Conservation (phyloP, 2,113 vertebrate genomes). For the Echinops telfairi region DNA sequence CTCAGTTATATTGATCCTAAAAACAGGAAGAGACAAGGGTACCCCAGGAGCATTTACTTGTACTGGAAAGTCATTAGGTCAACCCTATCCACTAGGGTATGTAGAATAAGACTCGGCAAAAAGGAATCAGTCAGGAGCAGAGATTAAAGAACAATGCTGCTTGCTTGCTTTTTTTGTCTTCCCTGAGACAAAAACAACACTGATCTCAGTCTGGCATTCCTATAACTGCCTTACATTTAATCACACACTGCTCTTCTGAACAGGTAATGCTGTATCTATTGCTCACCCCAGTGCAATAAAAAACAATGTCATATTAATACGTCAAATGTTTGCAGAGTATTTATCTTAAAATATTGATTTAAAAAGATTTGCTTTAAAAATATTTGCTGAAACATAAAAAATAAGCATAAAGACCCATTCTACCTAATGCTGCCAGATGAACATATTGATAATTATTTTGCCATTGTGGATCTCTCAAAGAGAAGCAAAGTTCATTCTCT, state of each 20-base stretch:
- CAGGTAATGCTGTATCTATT: constrained; percentile 67
- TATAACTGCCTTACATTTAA: constrained; percentile 73
- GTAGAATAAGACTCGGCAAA: not conserved
- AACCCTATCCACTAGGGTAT: not conserved
- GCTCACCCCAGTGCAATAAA: constrained; percentile 70
- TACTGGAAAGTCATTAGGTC: constrained; percentile 33
- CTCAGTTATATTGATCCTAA: constrained; percentile 78
- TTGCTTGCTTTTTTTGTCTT: not conserved
- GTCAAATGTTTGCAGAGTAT: constrained; percentile 12
- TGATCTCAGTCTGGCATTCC: constrained; percentile 49
- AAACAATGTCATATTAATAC: constrained; percentile 35
- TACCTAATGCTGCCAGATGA: constrained; percentile 37
- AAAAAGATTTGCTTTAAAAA: constrained; percentile 62
- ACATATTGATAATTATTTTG: constrained; percentile 55
- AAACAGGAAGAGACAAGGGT: not conserved
- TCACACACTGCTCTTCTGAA: constrained; percentile 73
- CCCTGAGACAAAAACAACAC: constrained; percentile 46
- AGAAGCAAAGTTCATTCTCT: constrained; percentile 47
- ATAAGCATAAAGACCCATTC: constrained; percentile 23
- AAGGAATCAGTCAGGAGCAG: not conserved
- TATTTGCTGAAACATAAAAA: constrained; percentile 31
- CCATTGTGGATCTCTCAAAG: constrained; percentile 1
- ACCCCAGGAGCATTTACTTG: not conserved
- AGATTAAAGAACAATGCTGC: not conserved
- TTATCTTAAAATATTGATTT: constrained; percentile 64